Base-by-base conservation (phyloP, 2,888 invertebrate species). In the Nomada ferruginata region DNA sequence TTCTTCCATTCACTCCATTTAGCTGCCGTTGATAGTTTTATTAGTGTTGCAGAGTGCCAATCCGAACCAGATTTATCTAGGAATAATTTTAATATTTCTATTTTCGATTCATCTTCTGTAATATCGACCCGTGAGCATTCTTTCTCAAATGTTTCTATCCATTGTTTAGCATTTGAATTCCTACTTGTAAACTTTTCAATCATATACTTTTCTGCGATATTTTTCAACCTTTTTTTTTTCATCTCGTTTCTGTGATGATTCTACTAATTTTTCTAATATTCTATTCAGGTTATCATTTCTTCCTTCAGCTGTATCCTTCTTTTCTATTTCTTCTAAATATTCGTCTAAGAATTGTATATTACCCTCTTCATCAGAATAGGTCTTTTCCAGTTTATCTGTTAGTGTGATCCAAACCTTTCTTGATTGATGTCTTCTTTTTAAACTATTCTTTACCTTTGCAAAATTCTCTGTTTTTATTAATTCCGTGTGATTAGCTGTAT, bases 401-500 rank as follows among this genome's bases (percentile, higher is more conserved):
- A 70, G 13, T 23, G 64, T 60, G 2, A 79, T 66, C 71, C 75
- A 79, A 23, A 75, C 60, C 50, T 47, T 75, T 29, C 59, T 50
- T 13, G n/a, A 11, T 0, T 79, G 47, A 23, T 55, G 42, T 59
- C 78, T 88, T 68, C 50, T 70, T 53, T 65, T 79, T 10, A 84
- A 47, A 10, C 50, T 78, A 10, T 81, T 79, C 20, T 66, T 74
- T 79, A 79, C 18, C 63, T 47, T 84, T 47, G 55, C 66, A 59
- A 57, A 86, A 53, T 13, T 55, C 0, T 83, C 59, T 65, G 79
- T 84, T 69, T 82, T 85, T 26, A 18, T 59, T 26, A 86, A 53
- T 42, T 85, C 76, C 15, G 29, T 69, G 36, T 86, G 84, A 1
- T 72, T 0, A 15, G 42, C 29, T 26, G 64, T n/a, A 59, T n/a